Evolutionary conservation across 2,888 invertebrate genomes (phyloP).

Genomic region (Strigamia crassipes): DNA sequence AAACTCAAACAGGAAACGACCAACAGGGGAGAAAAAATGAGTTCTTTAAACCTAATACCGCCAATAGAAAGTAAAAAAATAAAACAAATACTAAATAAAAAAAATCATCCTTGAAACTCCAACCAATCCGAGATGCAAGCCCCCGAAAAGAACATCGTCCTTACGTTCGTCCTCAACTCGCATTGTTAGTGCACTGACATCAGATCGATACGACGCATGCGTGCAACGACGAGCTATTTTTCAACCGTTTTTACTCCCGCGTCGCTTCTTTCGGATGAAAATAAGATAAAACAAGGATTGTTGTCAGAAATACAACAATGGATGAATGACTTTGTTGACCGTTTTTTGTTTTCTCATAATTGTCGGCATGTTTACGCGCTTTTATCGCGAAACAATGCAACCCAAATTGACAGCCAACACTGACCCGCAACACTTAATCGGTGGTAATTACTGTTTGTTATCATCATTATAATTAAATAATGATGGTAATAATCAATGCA

Average conservation of each 20-base stretch:
- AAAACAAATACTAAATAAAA: neutral
- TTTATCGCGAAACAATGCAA: neutral
- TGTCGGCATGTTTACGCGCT: neutral
- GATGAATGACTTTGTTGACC: slow-evolving; percentile 19
- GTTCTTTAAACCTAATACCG: neutral
- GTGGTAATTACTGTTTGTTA: too few species aligned
- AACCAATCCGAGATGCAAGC: neutral
- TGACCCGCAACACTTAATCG: too few species aligned
- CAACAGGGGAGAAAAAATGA: slow-evolving; percentile 7
- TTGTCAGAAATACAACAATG: slow-evolving; percentile 20
- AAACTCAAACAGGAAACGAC: slow-evolving; percentile 30
- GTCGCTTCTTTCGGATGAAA: slow-evolving; percentile 20
- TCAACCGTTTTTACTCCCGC: slow-evolving; percentile 33
- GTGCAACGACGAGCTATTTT: slow-evolving; percentile 16
- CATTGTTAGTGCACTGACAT: slow-evolving; percentile 40
- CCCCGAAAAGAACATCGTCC: slow-evolving; percentile 17
- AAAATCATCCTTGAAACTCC: neutral
- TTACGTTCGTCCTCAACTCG: slow-evolving; percentile 30
- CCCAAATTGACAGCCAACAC: neutral
- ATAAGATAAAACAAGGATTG: slow-evolving; percentile 17
- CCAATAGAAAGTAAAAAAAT: neutral
- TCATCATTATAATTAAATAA: too few species aligned
- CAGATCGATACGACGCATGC: slow-evolving; percentile 28
- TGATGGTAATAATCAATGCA: too few species aligned
- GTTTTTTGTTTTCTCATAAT: neutral